A percentile compares a stretch with the other conserved stretches of the same genome.
These are phyloP conservation scores for Macrobrachium nipponense DNA, from an alignment of 1,140 invertebrate species.

Conservation along the genomic window DNA sequence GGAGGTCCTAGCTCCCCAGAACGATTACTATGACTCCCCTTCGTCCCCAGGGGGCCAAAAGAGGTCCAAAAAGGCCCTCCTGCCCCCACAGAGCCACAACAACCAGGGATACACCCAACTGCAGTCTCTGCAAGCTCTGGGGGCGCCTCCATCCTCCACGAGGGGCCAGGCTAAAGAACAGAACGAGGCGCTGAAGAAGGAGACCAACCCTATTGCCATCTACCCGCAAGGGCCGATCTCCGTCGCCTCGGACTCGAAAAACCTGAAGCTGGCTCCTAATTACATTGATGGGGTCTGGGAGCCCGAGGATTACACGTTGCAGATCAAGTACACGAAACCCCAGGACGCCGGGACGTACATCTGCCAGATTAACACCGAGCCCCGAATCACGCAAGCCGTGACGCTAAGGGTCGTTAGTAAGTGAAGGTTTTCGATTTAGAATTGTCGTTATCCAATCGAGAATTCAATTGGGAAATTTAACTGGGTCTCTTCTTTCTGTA, in stretches of 20 bases:
- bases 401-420: conserved; percentile 56
- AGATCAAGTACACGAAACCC: conserved; percentile 55
- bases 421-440: background rate
- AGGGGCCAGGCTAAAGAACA: background rate
- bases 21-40: too few relatives aligned
- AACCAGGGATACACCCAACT: background rate
- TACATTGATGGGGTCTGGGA: conserved; percentile 61
- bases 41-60: too few relatives aligned
- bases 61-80: too few relatives aligned
- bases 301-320: conserved; percentile 60
- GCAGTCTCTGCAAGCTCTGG: too few relatives aligned
- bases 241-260: conserved; percentile 6
- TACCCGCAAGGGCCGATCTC: conserved; percentile 40
- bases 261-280: conserved; percentile 38
- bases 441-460: background rate
- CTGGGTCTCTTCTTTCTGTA: background rate
- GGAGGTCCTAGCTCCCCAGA: too few relatives aligned
- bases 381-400: conserved; percentile 44
- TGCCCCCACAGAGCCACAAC: background rate
- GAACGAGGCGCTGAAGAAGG: background rate
- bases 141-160: too few relatives aligned
- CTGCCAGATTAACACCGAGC: conserved; percentile 62
- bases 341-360: conserved; percentile 60
- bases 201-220: conserved; percentile 34
- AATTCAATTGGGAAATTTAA: background rate